Percentiles rank a stretch among this genome's conserved stretches.
Evolutionary conservation across 2,113 vertebrate species (phyloP).

Genomic region (Saguinus midas): DNA sequence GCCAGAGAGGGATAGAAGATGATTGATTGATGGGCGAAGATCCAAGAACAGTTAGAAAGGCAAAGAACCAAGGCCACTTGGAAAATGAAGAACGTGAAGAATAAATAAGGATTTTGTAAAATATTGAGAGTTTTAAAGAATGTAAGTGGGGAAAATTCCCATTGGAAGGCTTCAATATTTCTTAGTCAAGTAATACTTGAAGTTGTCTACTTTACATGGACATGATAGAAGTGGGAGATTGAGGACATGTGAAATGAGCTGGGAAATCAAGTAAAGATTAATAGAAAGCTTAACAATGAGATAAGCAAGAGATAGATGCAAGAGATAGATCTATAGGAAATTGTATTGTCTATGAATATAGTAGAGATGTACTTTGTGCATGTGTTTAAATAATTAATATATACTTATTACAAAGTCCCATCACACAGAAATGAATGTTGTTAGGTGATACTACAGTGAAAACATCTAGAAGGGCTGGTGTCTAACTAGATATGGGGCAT

Average conservation of each 20-base stretch:
- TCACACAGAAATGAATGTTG: not conserved
- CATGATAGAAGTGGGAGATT: not conserved
- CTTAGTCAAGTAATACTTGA: not conserved
- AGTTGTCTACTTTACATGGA: not conserved
- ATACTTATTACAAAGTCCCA: not conserved
- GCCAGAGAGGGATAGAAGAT: not conserved
- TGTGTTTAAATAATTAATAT: not conserved
- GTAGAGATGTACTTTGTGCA: not conserved
- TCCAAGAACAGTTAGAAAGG: slow-evolving; percentile 6
- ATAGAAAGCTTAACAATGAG: not conserved
- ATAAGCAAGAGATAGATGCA: not conserved
- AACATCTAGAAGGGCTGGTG: not conserved
- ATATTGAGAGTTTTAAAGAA: not conserved
- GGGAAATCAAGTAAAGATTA: not conserved
- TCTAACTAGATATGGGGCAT: not conserved
- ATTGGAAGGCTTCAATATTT: not conserved
- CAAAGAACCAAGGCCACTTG: not conserved
- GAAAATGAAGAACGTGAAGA: not conserved
- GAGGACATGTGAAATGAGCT: not conserved
- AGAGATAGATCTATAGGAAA: not conserved
- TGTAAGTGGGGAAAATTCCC: not conserved
- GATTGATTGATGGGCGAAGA: not conserved
- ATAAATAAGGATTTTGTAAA: not conserved
- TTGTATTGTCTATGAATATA: not conserved
- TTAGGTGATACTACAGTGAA: not conserved